These are phyloP conservation scores for Tupaia tana DNA, from an alignment of 2,113 vertebrate genomes.

Conservation along the genomic window DNA sequence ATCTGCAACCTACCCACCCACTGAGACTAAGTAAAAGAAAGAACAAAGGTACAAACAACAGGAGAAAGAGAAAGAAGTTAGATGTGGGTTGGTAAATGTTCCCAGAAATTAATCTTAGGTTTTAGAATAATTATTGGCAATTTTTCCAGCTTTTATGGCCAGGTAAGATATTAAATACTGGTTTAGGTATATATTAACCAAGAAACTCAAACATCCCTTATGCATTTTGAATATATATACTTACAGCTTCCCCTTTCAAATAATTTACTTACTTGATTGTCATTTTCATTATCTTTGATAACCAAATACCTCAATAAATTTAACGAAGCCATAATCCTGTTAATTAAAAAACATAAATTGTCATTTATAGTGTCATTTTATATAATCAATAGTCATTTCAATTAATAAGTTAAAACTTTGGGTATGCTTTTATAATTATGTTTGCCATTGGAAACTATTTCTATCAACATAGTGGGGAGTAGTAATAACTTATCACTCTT, in stretches of 20 bases:
- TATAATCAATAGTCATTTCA: slow-evolving; percentile 51
- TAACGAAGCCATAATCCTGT: slow-evolving; percentile 95
- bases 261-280: slow-evolving; percentile 91
- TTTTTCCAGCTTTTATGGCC: neutral
- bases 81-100: neutral
- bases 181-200: neutral
- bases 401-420: slow-evolving; percentile 19
- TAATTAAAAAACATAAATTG: slow-evolving; percentile 77
- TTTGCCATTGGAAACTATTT: slow-evolving; percentile 15
- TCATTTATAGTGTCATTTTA: slow-evolving; percentile 54
- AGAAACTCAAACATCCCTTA: slow-evolving; percentile 2
- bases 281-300: slow-evolving; percentile 90
- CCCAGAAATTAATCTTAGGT: neutral
- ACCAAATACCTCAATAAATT: slow-evolving; percentile 95
- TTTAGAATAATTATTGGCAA: neutral
- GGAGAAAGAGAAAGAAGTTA: neutral
- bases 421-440: neutral
- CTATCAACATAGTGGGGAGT: neutral
- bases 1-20: neutral
- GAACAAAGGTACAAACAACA: neutral
- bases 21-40: neutral
- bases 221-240: slow-evolving; percentile 57
- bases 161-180: neutral
- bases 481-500: neutral
- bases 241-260: slow-evolving; percentile 73